Evolutionary conservation across 2,797 vertebrate species (phyloP), one percentile per base, ranked within the genome.

Genomic region (Parauchenoglanis ngamensis): DNA sequence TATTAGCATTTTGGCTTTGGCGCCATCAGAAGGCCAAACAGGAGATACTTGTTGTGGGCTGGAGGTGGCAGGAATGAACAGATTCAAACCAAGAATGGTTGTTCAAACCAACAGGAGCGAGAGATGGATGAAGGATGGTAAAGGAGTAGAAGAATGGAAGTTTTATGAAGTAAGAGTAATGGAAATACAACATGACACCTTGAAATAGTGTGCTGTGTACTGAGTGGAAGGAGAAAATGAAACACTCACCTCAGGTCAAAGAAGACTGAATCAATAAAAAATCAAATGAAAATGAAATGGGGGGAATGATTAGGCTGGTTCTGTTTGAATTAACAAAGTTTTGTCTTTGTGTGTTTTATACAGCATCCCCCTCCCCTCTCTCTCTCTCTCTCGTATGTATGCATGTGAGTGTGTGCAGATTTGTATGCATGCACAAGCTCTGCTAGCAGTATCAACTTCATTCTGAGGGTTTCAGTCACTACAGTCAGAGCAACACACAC

Each of bases 51-150:
- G 59, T 77, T 70, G 67, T 89, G 84, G 92, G 91, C 92, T 82
- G 91, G 73, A 80, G 87, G 87, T 77, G 91, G 90, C 92, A 90
- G 88, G 87, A 87, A 89, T 91, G 90, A 92, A 91, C 63, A 4
- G 25, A 86, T 35, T 35, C 35, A 35, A 35, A 35, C 35, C 35
- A 35, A 35, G 35, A 35, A 35, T 35, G 35, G 35, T 35, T 35
- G 35, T 35, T 93, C 25, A 87, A 93, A 92, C 89, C 93, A 92
- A 92, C 92, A 93, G 89, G 93, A 92, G 90, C 72, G 89, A 91
- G 91, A 84, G 65, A 90, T 87, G 40, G 88, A 87, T 80, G 61
- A 85, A 78, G 82, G 90, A 83, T 67, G 1, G 15, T 72, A 88
- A 87, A 84, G 70, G 84, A 87, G 88, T 73, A 75, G 83, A 85